Evolutionary conservation across 2,797 vertebrate species (phyloP), one percentile per base, ranked within the genome.

Genomic region (Premnoplex brunnescens): DNA sequence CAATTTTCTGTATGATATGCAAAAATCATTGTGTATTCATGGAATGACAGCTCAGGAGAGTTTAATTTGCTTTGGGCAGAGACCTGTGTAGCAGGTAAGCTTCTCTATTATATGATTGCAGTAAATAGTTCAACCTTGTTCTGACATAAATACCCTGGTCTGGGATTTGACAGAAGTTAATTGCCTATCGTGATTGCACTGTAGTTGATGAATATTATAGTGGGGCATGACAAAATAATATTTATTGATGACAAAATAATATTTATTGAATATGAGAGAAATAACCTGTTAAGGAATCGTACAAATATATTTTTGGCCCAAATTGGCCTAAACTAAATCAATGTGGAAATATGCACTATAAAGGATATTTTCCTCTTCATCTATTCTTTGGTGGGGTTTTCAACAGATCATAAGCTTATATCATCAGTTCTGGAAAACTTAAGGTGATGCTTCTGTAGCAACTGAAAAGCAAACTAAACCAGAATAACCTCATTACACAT

Each of bases 111-210:
- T 75, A 89, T 60, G 79, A 89, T 97, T 95, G 77, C 63, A 92
- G 71, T 93, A 85, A 96, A 95, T 85, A 96, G 88, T 94, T 94
- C 88, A 90, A 84, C 80, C 93, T 97, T 97, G 85, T 95, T 95
- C 80, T 94, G 82, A 76, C 89, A 72, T 83, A 93, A 97, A 86
- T 93, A 36, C 58, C 78, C 58, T 88, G 81, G 85, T 96, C 95
- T 52, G 86, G 77, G 86, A 94, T 97, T 96, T 97, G 85, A 91
- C 52, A 64, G 94, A 96, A 97, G 90, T 97, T 96, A 97, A 97
- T 98, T 96, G 91, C 85, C 51, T 94, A 43, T 95, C 94, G 90
- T 93, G 80, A 93, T 83, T 82, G 59, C 30, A 79, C 37, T 91
- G 85, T 69, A 81, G 37, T 44, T 94, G 74, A 79, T 77, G 78